phyloP scores from a whole-genome alignment of 2,113 vertebrate species.

The Neolamprologus sp. region DNA sequence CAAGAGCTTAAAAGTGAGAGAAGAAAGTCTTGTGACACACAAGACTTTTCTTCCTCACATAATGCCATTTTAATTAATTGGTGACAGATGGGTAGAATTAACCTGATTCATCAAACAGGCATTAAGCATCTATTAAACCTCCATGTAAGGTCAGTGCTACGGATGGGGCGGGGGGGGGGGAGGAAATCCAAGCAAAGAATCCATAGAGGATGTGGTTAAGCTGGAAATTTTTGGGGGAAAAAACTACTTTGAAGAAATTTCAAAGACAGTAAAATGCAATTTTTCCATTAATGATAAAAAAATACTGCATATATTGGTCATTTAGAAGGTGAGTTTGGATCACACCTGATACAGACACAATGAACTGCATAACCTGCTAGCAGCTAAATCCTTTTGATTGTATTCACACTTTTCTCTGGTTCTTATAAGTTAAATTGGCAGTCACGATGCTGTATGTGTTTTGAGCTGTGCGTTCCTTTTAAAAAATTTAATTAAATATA shows the following conservation, averaged over 20 bases:
- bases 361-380: not conserved
- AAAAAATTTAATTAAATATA: not conserved
- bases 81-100: not conserved
- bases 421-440: not conserved
- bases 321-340: not conserved
- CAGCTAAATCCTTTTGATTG: not conserved
- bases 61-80: not conserved
- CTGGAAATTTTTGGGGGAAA: fast-evolving
- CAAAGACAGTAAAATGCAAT: not conserved
- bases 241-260: not conserved
- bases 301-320: not conserved
- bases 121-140: not conserved
- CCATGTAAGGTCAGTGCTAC: not conserved
- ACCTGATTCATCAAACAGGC: not conserved
- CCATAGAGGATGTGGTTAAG: not conserved
- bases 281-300: not conserved
- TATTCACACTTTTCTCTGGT: not conserved
- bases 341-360: not conserved
- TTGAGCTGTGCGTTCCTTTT: not conserved
- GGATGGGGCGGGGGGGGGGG: not conserved
- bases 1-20: not conserved
- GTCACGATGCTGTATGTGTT: not conserved
- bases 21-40: not conserved
- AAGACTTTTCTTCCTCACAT: not conserved
- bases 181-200: not conserved